Conservation (phyloP, 1,140 invertebrate genomes). For the Hesperophylax magnus region DNA sequence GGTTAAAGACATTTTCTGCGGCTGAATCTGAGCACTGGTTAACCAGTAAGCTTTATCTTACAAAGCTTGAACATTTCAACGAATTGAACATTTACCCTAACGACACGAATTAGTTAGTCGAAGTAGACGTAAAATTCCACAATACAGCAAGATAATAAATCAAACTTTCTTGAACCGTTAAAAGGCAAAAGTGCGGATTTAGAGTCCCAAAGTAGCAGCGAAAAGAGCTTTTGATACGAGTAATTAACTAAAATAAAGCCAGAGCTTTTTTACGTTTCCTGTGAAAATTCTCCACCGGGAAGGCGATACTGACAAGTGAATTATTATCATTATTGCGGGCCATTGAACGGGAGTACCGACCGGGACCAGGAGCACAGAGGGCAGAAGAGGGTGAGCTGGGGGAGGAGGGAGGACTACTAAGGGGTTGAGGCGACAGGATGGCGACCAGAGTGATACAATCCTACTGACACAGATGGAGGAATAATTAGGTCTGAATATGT, state of each 20-base stretch:
- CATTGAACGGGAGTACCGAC: neutral
- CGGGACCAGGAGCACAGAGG: too few species aligned
- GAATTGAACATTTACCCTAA: too few species aligned
- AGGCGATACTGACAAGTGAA: constrained; percentile 15
- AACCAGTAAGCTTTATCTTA: too few species aligned
- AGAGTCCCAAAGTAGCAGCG: constrained; percentile 2
- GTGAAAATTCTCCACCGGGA: neutral
- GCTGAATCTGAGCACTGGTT: too few species aligned
- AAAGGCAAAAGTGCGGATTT: neutral
- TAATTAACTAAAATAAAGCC: neutral
- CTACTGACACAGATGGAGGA: constrained; percentile 26
- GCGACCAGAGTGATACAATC: constrained; percentile 30
- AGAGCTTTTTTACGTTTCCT: constrained; percentile 6
- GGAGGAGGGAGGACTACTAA: neutral
- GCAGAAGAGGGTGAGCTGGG: neutral
- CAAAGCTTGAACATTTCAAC: too few species aligned
- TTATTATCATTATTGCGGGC: constrained; percentile 27
- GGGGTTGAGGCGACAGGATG: constrained; percentile 15
- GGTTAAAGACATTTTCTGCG: too few species aligned
- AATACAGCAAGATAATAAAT: too few species aligned
- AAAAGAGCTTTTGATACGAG: neutral
- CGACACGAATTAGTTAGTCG: too few species aligned
- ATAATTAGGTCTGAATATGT: constrained; percentile 1
- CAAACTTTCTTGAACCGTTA: neutral
- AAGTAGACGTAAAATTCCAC: too few species aligned